These are phyloP conservation scores for Furcula furcula DNA, from an alignment of 2,888 invertebrate genomes.

Conservation along the genomic window DNA sequence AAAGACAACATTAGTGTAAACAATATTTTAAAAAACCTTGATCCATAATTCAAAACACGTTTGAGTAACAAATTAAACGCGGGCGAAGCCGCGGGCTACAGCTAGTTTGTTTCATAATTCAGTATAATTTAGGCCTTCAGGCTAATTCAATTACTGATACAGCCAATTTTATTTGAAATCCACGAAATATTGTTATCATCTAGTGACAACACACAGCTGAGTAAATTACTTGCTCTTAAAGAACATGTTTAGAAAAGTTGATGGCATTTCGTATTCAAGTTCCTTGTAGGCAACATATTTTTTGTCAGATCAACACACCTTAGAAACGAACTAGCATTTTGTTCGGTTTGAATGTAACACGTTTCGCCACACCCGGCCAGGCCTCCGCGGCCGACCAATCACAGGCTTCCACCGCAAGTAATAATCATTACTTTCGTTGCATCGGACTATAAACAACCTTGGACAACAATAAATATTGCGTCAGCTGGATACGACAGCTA, in stretches of 20 bases:
- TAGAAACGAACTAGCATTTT: slow-evolving; percentile 37
- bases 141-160: no score
- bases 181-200: slow-evolving; percentile 33
- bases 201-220: slow-evolving; percentile 18
- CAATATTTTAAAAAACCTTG: no score
- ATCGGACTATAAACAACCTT: slow-evolving; percentile 67
- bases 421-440: slow-evolving; percentile 65
- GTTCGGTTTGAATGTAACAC: slow-evolving; percentile 42
- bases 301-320: slow-evolving; percentile 37
- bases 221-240: background rate
- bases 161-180: slow-evolving; percentile 19
- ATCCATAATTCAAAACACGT: no score
- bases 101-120: no score
- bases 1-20: no score
- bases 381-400: slow-evolving; percentile 70
- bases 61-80: no score
- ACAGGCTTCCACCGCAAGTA: slow-evolving; percentile 51
- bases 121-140: no score
- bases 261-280: slow-evolving; percentile 11
- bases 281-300: slow-evolving; percentile 43
- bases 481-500: no score
- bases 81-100: no score
- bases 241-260: slow-evolving; percentile 1
- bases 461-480: slow-evolving; percentile 50
- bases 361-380: slow-evolving; percentile 76